Base-by-base conservation (phyloP, 2,888 invertebrate species). In the Drosophila gaucha region DNA sequence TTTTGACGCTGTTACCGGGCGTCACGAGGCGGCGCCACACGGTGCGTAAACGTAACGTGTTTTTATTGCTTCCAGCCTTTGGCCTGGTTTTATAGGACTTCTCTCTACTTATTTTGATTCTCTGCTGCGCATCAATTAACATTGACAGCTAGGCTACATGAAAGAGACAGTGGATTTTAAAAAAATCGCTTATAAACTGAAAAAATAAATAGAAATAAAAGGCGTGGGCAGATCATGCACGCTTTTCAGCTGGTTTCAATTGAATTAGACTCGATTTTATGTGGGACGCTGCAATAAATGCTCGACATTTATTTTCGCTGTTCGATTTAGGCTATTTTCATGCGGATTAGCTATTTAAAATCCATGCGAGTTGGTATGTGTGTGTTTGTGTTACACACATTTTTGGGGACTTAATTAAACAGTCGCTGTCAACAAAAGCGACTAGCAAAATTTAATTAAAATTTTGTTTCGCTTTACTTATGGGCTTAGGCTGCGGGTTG, bases 41-140 rank as follows among this genome's bases (percentile, higher is more conserved):
- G 67, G 70, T 70, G 70, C 74, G 84, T 84, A 75, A 77, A 75
- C 77, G 78, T 67, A 74, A 63, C 60, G 63, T 76, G 60, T 54
- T 67, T 86, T 86, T 83, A 83, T 80, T 76, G 69, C 78, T 57
- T 60, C 52, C 86, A 76, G 80, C 50, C 68, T 66, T 63, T 60
- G 35, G 67, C 46, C 39, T 9, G 59, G 24, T 64, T 62, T 80
- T 68, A 52, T 60, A 44, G 44, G 51, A 59, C 36, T 63, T 64
- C 12, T 33, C 64, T 18, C 31, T 12, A 38, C 39, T 62, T 79
- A 49, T 78, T 76, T 76, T 65, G 38, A 16, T 51, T 60, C 71
- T 56, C 60, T 71, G 41, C 63, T 63, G 58, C 59, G 65, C 78
- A 85, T 82, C 87, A 82, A 84, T 84, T 84, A 84, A 86, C 86